Base-by-base conservation (phyloP, 2,888 invertebrate genomes). In the Hyposoter didymator region DNA sequence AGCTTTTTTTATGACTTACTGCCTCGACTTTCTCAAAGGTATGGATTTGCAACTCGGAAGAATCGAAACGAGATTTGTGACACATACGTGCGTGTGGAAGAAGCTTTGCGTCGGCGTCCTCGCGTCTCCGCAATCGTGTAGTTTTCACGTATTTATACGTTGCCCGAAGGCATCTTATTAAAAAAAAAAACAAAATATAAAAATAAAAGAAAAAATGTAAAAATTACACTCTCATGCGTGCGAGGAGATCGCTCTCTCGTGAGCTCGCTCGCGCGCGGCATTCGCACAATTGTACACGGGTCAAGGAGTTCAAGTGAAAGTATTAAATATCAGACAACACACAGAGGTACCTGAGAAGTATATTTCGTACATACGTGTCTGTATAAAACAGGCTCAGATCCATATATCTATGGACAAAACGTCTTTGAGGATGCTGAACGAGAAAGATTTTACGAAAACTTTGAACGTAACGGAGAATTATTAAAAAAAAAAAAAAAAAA, bases 301-400 rank as follows among this genome's bases (percentile, higher is more conserved):
- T 92, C 92, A 92, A 92, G 92, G 92, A 92, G 92, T 92, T 92
- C 91, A 91, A 92, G 92, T 92, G 92, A 92, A 92, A 92, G 92
- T 92, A 92, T 92, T 90, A 92, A 92, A 92, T 92, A 92, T 92
- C 92, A 92, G 88, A 90, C 89, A 52, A 22, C 86, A 87, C 88
- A 86, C 89, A 83, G 88, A 12, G 87, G 88, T 87, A 86, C 88
- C 88, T 90, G n/a, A 86, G 87, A 87, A 87, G 78, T 78, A 52
- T n/a, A n/a, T n/a, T n/a, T n/a, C n/a, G n/a, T n/a, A n/a, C 12
- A 35, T 43, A 35, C 49, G 49, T 39, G 43, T 62, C 17, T 45
- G 4, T 78, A 70, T 67, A 81, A 59, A 14, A 66, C 19, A 39
- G 32, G 28, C 12, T 64, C 14, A 19, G 12, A 62, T 35, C n/a